Conservation (phyloP, 2,113 vertebrate species). For the Chascanopsetta lugubris region DNA sequence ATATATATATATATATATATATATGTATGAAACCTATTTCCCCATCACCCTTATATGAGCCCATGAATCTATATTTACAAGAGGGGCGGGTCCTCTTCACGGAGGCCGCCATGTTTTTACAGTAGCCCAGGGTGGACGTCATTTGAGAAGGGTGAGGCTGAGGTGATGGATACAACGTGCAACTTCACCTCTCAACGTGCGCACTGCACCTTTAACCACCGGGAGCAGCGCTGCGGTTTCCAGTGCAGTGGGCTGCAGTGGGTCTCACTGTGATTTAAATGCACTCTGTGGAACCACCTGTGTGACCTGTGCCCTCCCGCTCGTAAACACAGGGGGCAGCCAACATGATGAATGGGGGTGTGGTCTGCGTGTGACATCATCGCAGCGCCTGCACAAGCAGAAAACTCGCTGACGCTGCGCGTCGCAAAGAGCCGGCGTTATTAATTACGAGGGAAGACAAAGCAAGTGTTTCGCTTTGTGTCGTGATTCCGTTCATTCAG, state of each 20-base stretch:
- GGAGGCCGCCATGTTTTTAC: too few relatives aligned
- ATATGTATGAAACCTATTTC: too few relatives aligned
- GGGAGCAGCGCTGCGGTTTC: slow-evolving; percentile 48
- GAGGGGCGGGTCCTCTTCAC: too few relatives aligned
- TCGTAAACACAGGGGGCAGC: slow-evolving; percentile 33
- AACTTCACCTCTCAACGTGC: too few relatives aligned
- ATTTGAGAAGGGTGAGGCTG: too few relatives aligned
- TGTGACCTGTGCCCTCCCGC: slow-evolving; percentile 20
- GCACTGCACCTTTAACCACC: too few relatives aligned
- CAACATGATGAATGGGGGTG: slow-evolving; percentile 61
- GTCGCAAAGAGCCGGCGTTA: slow-evolving; percentile 58
- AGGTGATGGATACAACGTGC: too few relatives aligned
- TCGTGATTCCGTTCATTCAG: slow-evolving; percentile 58
- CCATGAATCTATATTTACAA: too few relatives aligned
- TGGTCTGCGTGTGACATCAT: slow-evolving; percentile 38
- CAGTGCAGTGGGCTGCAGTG: slow-evolving; percentile 55
- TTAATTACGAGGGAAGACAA: slow-evolving; percentile 36
- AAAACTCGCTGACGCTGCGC: slow-evolving; percentile 64
- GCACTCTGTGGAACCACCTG: slow-evolving; percentile 43
- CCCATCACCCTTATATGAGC: too few relatives aligned
- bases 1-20: too few relatives aligned
- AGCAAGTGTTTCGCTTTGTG: slow-evolving; percentile 4
- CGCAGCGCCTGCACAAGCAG: slow-evolving; percentile 57
- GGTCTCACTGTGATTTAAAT: slow-evolving; percentile 24
- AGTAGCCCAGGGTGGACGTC: too few relatives aligned